phyloP scores from a whole-genome alignment of 2,113 vertebrate species.

The Alaudala cheleensis region DNA sequence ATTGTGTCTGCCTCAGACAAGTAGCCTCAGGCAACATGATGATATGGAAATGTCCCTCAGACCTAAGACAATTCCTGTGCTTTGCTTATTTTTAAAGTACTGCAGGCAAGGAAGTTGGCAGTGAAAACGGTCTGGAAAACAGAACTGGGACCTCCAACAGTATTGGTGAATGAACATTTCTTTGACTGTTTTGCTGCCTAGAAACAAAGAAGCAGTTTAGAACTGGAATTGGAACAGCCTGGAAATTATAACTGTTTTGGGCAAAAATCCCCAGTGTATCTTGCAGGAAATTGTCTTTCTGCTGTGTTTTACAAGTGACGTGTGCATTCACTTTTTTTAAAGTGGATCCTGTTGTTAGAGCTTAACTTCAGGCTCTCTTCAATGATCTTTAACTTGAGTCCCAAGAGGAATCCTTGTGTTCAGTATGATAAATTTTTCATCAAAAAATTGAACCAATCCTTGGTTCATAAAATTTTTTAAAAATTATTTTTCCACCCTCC shows the following conservation, averaged over 20 bases:
- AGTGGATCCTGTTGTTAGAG: neutral
- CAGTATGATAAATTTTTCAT: neutral
- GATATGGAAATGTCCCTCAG: neutral
- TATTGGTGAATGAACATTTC: neutral
- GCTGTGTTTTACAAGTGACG: neutral
- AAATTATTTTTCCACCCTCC: neutral
- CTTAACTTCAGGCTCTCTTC: neutral
- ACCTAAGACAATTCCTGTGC: neutral
- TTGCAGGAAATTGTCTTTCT: slow-evolving; percentile 13
- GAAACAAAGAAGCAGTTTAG: neutral
- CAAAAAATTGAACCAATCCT: neutral
- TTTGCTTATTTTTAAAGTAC: neutral
- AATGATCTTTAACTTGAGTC: neutral
- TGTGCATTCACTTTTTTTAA: neutral
- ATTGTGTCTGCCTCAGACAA: neutral
- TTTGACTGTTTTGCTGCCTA: neutral
- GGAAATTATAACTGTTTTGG: neutral
- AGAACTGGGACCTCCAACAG: neutral
- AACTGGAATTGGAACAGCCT: neutral
- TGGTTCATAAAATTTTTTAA: neutral
- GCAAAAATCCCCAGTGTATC: neutral
- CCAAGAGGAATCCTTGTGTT: neutral
- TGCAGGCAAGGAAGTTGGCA: neutral
- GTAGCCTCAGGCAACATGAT: neutral
- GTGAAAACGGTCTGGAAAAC: neutral